A percentile compares a stretch with the other conserved stretches of the same genome.
Conservation (phyloP, 2,113 vertebrate genomes). For the Helogale parvula region DNA sequence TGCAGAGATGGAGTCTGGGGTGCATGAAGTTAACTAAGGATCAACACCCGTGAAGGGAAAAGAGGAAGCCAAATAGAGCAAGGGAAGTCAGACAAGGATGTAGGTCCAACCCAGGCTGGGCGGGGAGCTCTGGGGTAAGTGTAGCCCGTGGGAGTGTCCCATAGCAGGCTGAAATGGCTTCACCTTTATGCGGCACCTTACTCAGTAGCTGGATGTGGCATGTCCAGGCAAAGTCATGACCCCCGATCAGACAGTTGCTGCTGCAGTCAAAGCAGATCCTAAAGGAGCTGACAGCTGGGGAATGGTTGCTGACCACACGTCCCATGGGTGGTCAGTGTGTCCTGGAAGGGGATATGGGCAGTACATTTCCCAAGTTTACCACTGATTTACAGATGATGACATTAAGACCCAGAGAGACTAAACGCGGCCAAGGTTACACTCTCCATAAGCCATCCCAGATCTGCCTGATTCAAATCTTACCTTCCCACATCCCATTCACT, state of each 20-base stretch:
- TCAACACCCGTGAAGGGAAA: background rate
- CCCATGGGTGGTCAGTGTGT: background rate
- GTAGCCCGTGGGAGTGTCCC: rapidly evolving
- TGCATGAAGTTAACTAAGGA: slow-evolving; percentile 17
- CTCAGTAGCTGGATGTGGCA: background rate
- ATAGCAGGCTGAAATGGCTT: background rate
- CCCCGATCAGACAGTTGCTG: background rate
- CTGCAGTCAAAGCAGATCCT: background rate
- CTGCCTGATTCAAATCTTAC: slow-evolving; percentile 26
- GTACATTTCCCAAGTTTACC: background rate
- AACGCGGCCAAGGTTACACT: background rate
- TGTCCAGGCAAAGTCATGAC: background rate
- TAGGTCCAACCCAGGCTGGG: background rate
- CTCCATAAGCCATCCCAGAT: background rate
- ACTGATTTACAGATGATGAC: background rate
- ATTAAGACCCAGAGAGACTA: slow-evolving; percentile 41
- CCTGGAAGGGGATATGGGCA: background rate
- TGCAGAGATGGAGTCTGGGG: background rate
- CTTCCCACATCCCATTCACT: background rate
- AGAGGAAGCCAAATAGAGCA: background rate
- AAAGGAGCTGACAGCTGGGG: background rate
- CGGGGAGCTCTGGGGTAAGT: background rate
- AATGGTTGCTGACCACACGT: background rate
- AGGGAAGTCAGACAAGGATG: background rate
- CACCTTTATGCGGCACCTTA: background rate